Evolutionary conservation across 2,888 invertebrate genomes (phyloP).

Genomic region (Antheraea yamamai): DNA sequence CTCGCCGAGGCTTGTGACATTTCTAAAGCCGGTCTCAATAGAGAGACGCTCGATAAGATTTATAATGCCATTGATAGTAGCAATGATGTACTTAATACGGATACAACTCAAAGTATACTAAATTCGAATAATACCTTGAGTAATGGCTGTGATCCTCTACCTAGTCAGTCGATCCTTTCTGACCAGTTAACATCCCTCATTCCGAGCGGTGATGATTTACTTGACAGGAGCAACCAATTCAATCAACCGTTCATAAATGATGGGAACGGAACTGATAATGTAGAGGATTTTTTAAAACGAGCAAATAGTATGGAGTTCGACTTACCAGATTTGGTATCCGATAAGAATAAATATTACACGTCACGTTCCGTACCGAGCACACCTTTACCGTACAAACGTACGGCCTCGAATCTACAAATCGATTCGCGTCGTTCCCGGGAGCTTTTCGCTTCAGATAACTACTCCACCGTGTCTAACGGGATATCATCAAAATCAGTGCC

Average conservation of each 20-base stretch:
- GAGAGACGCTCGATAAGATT: constrained; percentile 85
- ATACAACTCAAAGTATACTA: constrained; percentile 53
- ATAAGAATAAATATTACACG: constrained; percentile 73
- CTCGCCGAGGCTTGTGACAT: constrained; percentile 82
- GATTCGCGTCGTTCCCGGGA: constrained; percentile 68
- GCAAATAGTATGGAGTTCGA: constrained; percentile 75
- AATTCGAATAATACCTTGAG: constrained; percentile 59
- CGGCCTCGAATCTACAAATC: constrained; percentile 62
- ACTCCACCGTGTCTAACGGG: constrained; percentile 66
- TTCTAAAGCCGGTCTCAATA: constrained; percentile 75
- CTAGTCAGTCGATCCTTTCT: constrained; percentile 64
- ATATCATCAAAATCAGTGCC: constrained; percentile 89
- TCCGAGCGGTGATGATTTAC: constrained; percentile 60
- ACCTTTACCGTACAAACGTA: constrained; percentile 81
- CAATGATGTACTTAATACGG: constrained; percentile 68
- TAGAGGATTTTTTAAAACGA: constrained; percentile 72
- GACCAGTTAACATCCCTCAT: constrained; percentile 70
- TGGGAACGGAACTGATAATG: constrained; percentile 54
- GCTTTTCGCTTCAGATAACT: constrained; percentile 58
- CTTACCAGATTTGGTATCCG: constrained; percentile 62
- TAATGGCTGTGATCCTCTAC: constrained; percentile 68
- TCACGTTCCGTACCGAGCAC: constrained; percentile 88
- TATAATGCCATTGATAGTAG: constrained; percentile 84
- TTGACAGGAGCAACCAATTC: constrained; percentile 60
- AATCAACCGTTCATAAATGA: constrained; percentile 61